Evolutionary conservation across 2,797 vertebrate species (phyloP), one percentile per base, ranked within the genome.

Genomic region (Pseudomugil gertrudae): DNA sequence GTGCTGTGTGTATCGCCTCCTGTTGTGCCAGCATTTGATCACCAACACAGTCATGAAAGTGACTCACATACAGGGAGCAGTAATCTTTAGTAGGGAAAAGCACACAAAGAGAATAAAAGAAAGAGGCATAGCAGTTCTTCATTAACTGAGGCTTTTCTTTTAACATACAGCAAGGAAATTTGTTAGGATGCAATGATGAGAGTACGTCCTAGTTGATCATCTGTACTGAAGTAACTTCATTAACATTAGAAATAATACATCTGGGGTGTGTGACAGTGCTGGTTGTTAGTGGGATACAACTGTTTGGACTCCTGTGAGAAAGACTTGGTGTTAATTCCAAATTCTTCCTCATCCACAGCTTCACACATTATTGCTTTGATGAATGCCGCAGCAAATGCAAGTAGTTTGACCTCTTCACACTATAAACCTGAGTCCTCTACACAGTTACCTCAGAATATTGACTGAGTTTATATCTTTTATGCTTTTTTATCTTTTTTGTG

Each of bases 401-500:
- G 66, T 48, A 43, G 56, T 60, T 54, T 65, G 48, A 59, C 58
- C 30, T 66, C n/a, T 30, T 23, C 17, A 35, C 30, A 11, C 36
- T 27, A 48, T 17, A n/a, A 35, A 54, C 52, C 59, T 66, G 24
- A 59, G 65, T 56, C 33, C 60, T 40, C 58, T 63, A 64, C 65
- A 3, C 32, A 60, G 66, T 21, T 47, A 47, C n/a, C 43, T 47
- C 43, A 47, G 57, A 66, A 66, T 71, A 66, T 72, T 66, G 66
- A 76, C 67, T 62, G 63, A 63, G 33, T 73, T 77, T 33, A 69
- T 51, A 62, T 72, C 27, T 62, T 78, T 61, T 69, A 64, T 80
- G 63, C n/a, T 71, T 68, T 71, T 74, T 82, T 60, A 78, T 75
- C 77, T 82, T 72, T 63, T 56, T 33, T 76, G 4, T 69, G 13